Evolutionary conservation across 2,888 invertebrate species (phyloP), one percentile per base, ranked within the genome.

Genomic region (Calliscelio sp.): DNA sequence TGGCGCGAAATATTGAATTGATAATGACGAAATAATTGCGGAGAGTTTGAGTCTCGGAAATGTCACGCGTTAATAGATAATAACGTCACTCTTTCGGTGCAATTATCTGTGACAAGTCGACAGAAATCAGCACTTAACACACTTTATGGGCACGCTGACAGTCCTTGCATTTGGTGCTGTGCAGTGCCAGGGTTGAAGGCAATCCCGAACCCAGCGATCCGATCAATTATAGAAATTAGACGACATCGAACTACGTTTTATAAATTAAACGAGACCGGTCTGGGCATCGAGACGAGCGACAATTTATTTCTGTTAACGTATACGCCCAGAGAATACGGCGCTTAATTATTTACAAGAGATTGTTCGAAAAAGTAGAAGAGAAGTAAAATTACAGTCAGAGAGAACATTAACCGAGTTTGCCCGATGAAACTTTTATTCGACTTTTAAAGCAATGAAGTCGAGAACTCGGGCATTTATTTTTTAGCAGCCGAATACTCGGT

Each of bases 161-260:
- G 84, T 85, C 84, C 81, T 86, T 83, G 83, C 80, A 66, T 82
- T 84, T 78, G n/a, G n/a, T n/a, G n/a, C n/a, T n/a, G n/a, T n/a
- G n/a, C n/a, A n/a, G n/a, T n/a, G 75, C 74, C 80, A 59, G 55
- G 73, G 79, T 82, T 63, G 24, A 68, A 49, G 53, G 49, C 46
- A 46, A 71, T 46, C 44, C 49, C 24, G 14, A 7, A 65, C 55
- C 28, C 38, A 35, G 6, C 77, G 70, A 75, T 55, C 74, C 57
- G 70, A 77, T 77, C 73, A 80, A 80, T 80, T 80, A 71, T 35
- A 70, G 84, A 75, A 75, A 84, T 75, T 79, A 79, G 71, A 68
- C 68, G 53, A 41, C 51, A 80, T 73, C 49, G 83, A n/a, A n/a
- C n/a, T n/a, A 79, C 78, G 71, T 74, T 83, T 63, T 59, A 61